A percentile compares a stretch with the other conserved stretches of the same genome.
Conservation (phyloP, 2,888 invertebrate species). For the Mythimna impura region DNA sequence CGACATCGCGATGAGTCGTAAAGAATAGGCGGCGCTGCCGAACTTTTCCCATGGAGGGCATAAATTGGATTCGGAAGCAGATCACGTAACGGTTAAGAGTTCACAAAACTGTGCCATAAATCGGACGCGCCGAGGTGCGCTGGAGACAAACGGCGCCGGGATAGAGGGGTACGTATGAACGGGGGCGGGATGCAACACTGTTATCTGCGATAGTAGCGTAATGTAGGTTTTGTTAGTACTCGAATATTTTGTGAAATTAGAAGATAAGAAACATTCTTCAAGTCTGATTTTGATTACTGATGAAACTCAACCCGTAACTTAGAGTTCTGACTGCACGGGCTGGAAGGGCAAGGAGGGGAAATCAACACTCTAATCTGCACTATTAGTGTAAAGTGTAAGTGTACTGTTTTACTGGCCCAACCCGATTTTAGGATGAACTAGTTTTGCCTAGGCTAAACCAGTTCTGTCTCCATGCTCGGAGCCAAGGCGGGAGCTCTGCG, state of each 20-base stretch:
- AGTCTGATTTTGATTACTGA: no score
- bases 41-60: conserved; percentile 89
- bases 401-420: no score
- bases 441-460: no score
- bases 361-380: no score
- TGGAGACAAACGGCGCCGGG: conserved; percentile 89
- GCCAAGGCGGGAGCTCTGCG: no score
- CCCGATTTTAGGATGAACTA: no score
- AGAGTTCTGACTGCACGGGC: background rate
- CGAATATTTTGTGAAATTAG: background rate
- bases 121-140: conserved; percentile 90
- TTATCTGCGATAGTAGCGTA: conserved; percentile 62
- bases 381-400: no score
- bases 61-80: conserved; percentile 90
- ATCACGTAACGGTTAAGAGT: conserved; percentile 91
- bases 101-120: conserved; percentile 90
- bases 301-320: background rate
- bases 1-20: conserved; percentile 84
- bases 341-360: no score
- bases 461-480: no score
- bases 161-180: conserved; percentile 58
- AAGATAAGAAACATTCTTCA: no score
- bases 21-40: conserved; percentile 85
- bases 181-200: conserved; percentile 59
- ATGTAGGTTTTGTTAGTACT: conserved; percentile 49